phyloP scores from a whole-genome alignment of 2,888 invertebrate species.

The Oligia latruncula region DNA sequence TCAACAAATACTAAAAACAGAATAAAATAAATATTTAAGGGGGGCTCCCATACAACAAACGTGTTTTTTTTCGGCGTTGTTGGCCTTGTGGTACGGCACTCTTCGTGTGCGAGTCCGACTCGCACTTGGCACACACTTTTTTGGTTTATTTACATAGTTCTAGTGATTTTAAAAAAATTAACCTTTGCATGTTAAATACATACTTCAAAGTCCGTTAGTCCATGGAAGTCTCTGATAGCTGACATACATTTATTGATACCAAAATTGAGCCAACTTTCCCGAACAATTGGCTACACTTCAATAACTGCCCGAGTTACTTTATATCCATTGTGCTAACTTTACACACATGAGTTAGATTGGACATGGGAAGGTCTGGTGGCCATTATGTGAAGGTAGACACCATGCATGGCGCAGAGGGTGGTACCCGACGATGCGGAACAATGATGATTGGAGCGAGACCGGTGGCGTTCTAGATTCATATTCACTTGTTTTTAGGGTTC shows the following conservation, averaged over 20 bases:
- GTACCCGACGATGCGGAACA: conserved; percentile 54
- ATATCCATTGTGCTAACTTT: conserved; percentile 44
- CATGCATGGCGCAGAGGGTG: conserved; percentile 58
- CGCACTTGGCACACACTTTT: not conserved
- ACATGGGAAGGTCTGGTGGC: conserved; percentile 38
- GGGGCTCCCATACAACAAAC: no score
- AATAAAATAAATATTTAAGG: no score
- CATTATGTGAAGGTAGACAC: conserved; percentile 51
- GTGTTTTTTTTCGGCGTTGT: no score
- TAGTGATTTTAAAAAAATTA: not conserved
- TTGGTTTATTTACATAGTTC: not conserved
- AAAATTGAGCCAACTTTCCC: not conserved
- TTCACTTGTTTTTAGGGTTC: conserved; percentile 17
- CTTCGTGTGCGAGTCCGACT: no score
- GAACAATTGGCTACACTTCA: conserved; percentile 21
- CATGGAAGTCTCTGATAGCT: not conserved
- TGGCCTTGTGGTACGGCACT: no score
- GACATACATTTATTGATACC: not conserved
- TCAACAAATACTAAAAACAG: no score
- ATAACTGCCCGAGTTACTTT: conserved; percentile 24
- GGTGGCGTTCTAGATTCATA: conserved; percentile 32
- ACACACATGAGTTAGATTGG: conserved; percentile 43
- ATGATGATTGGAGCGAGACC: conserved; percentile 44
- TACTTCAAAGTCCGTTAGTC: not conserved
- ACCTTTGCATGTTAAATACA: not conserved